Base-by-base conservation (phyloP, 2,113 vertebrate species). In the Salvelinus sp. region DNA sequence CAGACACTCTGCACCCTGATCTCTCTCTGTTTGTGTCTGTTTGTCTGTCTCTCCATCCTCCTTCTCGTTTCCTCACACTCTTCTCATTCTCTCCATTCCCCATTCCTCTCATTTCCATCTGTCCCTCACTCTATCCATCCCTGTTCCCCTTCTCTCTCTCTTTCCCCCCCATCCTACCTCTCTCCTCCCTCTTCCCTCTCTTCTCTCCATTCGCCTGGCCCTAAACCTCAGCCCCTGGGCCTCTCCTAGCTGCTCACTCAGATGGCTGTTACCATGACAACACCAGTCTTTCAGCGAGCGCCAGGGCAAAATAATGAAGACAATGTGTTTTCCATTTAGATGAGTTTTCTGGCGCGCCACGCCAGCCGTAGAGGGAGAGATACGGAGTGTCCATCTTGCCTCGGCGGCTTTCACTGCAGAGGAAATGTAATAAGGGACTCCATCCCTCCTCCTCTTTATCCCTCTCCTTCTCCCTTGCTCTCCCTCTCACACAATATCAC, bases 261-360 rank as follows among this genome's bases (percentile, higher is more conserved):
- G 95, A 96, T 95, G 96, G 95, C 96, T 96, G 97, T 99, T 94
- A 93, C 95, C 93, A 98, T 97, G 94, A 95, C 92, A 98, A 99
- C 97, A 91, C 92, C 91, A 95, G 96, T 98, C 97, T 98, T 98
- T 98, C 97, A 98, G 95, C 95, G 95, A 92, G 95, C 18, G 54
- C 54, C 95, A 95, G 38, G 38, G 38, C 38, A 44, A 95, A 93
- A 96, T 98, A 98, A 98, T 98, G 97, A 98, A 99, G 97, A 98
- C 97, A 98, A 97, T 98, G 98, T 98, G 97, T 97, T 98, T 99
- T 97, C 96, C 97, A 98, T 98, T 98, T 98, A 98, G 96, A 98
- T 97, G 96, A 98, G 96, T 97, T 94, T 94, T 94, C 95, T 91
- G 94, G 91, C 90, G 88, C 92, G 90, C 38, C 38, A 44, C 38